Evolutionary conservation across 2,113 vertebrate species (phyloP), one percentile per base, ranked within the genome.

Genomic region (Dascyllus trimaculatus): DNA sequence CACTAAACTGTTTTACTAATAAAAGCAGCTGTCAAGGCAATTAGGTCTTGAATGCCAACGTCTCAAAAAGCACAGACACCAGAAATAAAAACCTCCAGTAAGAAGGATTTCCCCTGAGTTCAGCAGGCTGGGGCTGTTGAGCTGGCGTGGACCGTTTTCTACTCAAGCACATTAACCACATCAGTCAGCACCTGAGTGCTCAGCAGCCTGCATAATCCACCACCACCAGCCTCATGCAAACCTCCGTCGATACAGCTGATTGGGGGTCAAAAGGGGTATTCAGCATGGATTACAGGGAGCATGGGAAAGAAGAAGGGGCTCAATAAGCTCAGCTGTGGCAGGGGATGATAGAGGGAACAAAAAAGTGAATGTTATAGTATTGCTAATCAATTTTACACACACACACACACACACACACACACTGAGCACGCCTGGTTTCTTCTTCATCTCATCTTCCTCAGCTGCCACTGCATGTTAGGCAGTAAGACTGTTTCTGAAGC

Each of bases 101-200:
- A 59, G 79, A 64, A 14, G 32, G 61, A 56, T 75, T 87, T 80
- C 52, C 52, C 64, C 75, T 68, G 83, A 82, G 67, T 83, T 87
- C 81, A 89, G 86, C 86, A 81, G 35, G 24, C 53, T 22, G 68
- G 73, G 25, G 68, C 8, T 67, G 80, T 69, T 45, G 69, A 81
- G 63, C 26, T 19, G 71, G 75, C 60, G 24, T 72, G 53, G 81
- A 78, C 2, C 21, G 4, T 68, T 35, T 66, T 78, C 54, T 48
- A 15, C 54, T 72, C 52, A 46, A 74, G 82, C 82, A 78, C 80
- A 81, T 84, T 81, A 89, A 51, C 71, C 62, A 54, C 84, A 77
- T 78, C 83, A 77, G 77, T 81, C 86, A 87, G 84, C 85, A 81
- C 79, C 87, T 81, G 80, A 78, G 84, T 29, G 65, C 75, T 84